Base-by-base conservation (phyloP, 2,888 invertebrate genomes). In the Sminthurinus aureus region DNA sequence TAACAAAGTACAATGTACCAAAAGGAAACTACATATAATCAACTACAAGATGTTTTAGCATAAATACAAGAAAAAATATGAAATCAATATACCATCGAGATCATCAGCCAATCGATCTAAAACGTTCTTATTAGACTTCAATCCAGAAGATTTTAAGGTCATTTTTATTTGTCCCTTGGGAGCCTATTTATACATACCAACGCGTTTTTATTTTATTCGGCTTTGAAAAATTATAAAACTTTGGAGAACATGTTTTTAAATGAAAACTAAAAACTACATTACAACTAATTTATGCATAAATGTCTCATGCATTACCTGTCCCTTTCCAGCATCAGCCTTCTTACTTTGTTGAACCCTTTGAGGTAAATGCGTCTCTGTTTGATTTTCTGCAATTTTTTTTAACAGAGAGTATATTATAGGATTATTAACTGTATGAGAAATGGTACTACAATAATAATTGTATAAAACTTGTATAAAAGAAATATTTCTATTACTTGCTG, bases 71-170 rank as follows among this genome's bases (percentile, higher is more conserved):
- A 69, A 69, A 38, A 38, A 38, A 38, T 38, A 71, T 71, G 20
- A n/a, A n/a, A n/a, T n/a, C 13, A n/a, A 12, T 22, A 52, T 20
- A 81, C 80, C 80, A 50, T 81, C 50, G 15, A 81, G 26, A 38
- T 84, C 85, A 75, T 85, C 85, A 22, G 85, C 69, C n/a, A 86
- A 71, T 73, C 83, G 84, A 66, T 86, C 86, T 26, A 86, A 64
- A 58, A 86, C 85, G 66, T 83, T 84, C 69, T 82, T 81, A 77
- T 86, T 86, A 12, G 84, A 83, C 76, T 85, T 84, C 8, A 85
- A 73, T 51, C 81, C 83, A 9, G 81, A 79, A n/a, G 83, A 74
- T 74, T 85, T 85, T 13, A 86, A 52, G 0, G 86, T 86, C 83
- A 86, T 84, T 80, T 85, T 84, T 26, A 86, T 84, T 83, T 86